phyloP scores from a whole-genome alignment of 2,888 invertebrate species.

The Latheticus oryzae region DNA sequence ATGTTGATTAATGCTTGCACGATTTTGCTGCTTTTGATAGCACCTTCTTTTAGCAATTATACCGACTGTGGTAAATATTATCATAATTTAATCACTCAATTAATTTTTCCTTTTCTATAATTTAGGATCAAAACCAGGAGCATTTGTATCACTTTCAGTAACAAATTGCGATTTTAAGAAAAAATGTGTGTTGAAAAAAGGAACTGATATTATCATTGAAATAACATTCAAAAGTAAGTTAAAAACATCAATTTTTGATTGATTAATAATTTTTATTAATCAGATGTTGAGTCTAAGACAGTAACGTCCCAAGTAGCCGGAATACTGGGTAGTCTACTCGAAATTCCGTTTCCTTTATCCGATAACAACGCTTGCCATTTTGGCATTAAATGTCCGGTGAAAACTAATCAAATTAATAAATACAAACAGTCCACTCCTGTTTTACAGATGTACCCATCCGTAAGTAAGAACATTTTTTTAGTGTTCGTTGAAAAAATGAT shows the following conservation, averaged over 20 bases:
- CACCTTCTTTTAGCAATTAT: background rate
- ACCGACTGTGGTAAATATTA: constrained; percentile 13
- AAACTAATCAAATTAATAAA: background rate
- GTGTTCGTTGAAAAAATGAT: too few species aligned
- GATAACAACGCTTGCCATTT: constrained; percentile 6
- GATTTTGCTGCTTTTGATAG: too few species aligned
- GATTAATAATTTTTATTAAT: background rate
- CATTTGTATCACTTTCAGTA: background rate
- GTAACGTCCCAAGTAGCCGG: constrained; percentile 6
- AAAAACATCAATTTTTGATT: background rate
- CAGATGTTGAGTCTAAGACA: constrained; percentile 4
- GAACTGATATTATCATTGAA: background rate
- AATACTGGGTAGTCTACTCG: background rate
- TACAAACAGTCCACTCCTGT: constrained; percentile 1
- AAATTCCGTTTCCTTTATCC: constrained; percentile 1
- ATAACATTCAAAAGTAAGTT: constrained; percentile 8
- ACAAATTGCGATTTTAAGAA: background rate
- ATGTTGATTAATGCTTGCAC: too few species aligned
- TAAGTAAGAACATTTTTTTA: too few species aligned
- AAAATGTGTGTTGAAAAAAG: constrained; percentile 4
- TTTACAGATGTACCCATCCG: background rate
- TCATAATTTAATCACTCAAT: too few species aligned
- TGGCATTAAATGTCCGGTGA: constrained; percentile 12
- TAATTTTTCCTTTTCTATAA: too few species aligned
- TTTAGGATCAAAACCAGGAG: constrained; percentile 6